Base-by-base conservation (phyloP, 2,888 invertebrate species). In the Dryococelus australis region DNA sequence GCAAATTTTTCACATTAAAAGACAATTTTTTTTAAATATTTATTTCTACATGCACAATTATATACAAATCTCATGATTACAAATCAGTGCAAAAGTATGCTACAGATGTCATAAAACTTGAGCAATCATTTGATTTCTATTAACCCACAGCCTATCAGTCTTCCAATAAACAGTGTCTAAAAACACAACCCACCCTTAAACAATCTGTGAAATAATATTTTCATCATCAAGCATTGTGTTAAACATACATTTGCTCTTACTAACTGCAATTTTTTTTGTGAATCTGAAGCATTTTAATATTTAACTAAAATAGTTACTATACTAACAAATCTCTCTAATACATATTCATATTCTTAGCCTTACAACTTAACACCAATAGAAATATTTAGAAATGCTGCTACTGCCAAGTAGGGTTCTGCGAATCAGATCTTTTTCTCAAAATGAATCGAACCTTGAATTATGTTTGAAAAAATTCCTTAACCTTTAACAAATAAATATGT, bases 51-150 rank as follows among this genome's bases (percentile, higher is more conserved):
- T 65, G 65, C 65, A 65, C 65, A 65, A 20, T 65, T 65, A 65
- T 65, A 65, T 65, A 65, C 65, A 65, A 65, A 65, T 65, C 65
- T 65, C n/a, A n/a, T n/a, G 65, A 65, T 65, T 65, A 65, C 65
- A 65, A 65, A 65, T 65, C 65, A 65, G 65, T 65, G 65, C 65
- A 65, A 65, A 65, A 65, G 65, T 65, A 65, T 65, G 65, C 65
- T 65, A 65, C 65, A 65, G 65, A 65, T 65, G 65, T 65, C 65
- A 65, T 65, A 65, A 65, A 65, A 65, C 65, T 65, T 65, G 65
- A 65, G 65, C 65, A 65, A 65, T 65, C 65, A n/a, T 65, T 65
- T 65, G 65, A 65, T 65, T 65, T 65, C 65, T 65, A 65, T 65
- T 65, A 65, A 65, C 65, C 65, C 65, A 65, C 65, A 65, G 65